phyloP scores from a whole-genome alignment of 1,140 invertebrate genomes.

The Hirudo medicinalis region DNA sequence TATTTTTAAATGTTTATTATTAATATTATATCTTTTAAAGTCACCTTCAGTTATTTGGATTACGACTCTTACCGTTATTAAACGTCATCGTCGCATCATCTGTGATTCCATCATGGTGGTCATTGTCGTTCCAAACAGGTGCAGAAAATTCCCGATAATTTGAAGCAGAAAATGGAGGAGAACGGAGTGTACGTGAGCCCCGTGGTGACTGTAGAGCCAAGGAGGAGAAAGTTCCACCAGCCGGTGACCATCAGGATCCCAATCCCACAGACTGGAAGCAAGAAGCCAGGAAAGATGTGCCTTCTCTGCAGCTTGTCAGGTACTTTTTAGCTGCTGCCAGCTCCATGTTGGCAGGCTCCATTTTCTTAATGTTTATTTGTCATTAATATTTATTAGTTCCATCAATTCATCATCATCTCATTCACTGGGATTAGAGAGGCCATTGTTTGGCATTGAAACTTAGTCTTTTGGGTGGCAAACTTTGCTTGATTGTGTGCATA shows the following conservation, averaged over 20 bases:
- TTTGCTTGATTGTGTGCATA: too few species aligned
- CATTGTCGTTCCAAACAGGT: slow-evolving; percentile 52
- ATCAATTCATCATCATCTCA: too few species aligned
- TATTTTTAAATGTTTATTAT: too few species aligned
- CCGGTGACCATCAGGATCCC: slow-evolving; percentile 95
- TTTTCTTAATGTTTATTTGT: background rate
- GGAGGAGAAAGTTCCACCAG: slow-evolving; percentile 95
- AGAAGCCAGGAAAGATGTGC: slow-evolving; percentile 75
- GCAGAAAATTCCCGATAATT: slow-evolving; percentile 86
- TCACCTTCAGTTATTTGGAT: too few species aligned
- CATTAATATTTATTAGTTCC: too few species aligned
- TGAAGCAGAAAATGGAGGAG: slow-evolving; percentile 86
- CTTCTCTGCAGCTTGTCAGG: slow-evolving; percentile 96
- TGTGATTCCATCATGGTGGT: background rate
- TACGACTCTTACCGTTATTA: too few species aligned
- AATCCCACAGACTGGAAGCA: slow-evolving; percentile 77
- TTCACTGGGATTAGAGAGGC: too few species aligned
- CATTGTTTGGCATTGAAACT: too few species aligned
- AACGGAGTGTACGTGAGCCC: slow-evolving; percentile 96
- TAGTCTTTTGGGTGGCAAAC: too few species aligned
- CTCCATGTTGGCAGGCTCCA: background rate
- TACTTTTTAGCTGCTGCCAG: slow-evolving; percentile 32
- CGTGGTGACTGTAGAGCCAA: slow-evolving; percentile 94
- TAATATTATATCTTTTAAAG: too few species aligned
- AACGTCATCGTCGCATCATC: too few species aligned